These are phyloP conservation scores for Coleophora flavipennella DNA, from an alignment of 2,888 invertebrate species.

Conservation along the genomic window DNA sequence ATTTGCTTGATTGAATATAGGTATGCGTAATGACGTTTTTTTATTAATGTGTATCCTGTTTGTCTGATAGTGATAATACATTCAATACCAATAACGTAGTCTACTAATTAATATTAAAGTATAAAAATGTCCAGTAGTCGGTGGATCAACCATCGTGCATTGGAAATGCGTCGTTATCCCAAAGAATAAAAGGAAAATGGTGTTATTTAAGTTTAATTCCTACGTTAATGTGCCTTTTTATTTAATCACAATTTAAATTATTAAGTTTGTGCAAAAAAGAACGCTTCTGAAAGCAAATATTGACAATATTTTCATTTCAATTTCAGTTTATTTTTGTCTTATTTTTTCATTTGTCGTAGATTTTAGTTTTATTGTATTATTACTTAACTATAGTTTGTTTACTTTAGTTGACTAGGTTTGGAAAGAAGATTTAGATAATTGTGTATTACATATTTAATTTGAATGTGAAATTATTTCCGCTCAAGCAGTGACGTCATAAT, in stretches of 20 bases:
- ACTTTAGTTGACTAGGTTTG: no score
- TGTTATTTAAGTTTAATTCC: conserved; percentile 31
- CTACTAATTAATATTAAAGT: conserved; percentile 19
- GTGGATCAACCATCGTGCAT: conserved; percentile 42
- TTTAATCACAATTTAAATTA: conserved; percentile 8
- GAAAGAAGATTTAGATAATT: no score
- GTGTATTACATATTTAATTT: no score
- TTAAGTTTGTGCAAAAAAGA: conserved; percentile 11
- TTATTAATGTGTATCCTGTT: neutral
- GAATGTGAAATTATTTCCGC: no score
- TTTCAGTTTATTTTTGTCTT: neutral
- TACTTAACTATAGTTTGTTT: no score
- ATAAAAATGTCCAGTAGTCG: conserved; percentile 36
- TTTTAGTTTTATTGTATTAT: neutral
- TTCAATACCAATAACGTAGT: conserved; percentile 24
- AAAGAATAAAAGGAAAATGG: conserved; percentile 55
- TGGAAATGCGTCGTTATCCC: conserved; percentile 54
- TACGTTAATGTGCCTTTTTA: conserved; percentile 18
- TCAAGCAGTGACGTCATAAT: no score
- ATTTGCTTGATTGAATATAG: no score
- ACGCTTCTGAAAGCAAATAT: conserved; percentile 1
- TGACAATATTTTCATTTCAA: neutral
- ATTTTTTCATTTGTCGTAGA: neutral
- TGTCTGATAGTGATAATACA: conserved; percentile 6
- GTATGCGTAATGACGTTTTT: neutral